Percentiles rank a stretch among this genome's conserved stretches.
Conservation (phyloP, 2,797 vertebrate genomes). For the Lagodon rhomboides region DNA sequence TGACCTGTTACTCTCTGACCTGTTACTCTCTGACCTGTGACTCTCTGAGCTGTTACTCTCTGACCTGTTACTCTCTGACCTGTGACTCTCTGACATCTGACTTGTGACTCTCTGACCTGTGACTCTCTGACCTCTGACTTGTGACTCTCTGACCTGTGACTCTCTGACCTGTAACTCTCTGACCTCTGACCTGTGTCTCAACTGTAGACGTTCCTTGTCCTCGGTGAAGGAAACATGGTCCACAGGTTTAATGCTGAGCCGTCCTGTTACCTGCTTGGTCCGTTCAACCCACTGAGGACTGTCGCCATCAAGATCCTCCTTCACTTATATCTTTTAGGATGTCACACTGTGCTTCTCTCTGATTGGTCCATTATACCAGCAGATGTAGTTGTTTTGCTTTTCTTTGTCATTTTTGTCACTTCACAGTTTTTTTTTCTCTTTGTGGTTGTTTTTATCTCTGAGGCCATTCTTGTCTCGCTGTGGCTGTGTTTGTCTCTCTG, state of each 20-base stretch:
- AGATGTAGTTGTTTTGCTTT: too few relatives aligned
- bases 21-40: too few relatives aligned
- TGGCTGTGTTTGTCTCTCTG: background rate
- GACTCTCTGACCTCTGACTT: background rate
- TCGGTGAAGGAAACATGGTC: slow-evolving; percentile 91
- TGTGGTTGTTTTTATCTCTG: too few relatives aligned
- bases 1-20: too few relatives aligned
- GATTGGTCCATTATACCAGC: background rate
- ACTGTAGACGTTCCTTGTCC: slow-evolving; percentile 91
- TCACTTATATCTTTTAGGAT: slow-evolving; percentile 93
- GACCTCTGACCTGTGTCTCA: background rate
- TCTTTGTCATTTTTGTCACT: too few relatives aligned
- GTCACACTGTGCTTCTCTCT: background rate
- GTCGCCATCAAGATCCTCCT: slow-evolving; percentile 89
- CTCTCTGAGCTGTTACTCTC: background rate
- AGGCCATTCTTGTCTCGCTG: too few relatives aligned
- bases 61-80: background rate
- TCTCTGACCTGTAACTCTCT: background rate
- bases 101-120: background rate
- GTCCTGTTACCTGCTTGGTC: slow-evolving; percentile 89
- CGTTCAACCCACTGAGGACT: slow-evolving; percentile 87
- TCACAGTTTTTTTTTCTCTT: too few relatives aligned
- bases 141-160: background rate
- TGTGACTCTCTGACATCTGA: background rate
- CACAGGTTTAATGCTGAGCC: slow-evolving; percentile 91